phyloP scores from a whole-genome alignment of 1,140 invertebrate species.

The Cydia strobilella region DNA sequence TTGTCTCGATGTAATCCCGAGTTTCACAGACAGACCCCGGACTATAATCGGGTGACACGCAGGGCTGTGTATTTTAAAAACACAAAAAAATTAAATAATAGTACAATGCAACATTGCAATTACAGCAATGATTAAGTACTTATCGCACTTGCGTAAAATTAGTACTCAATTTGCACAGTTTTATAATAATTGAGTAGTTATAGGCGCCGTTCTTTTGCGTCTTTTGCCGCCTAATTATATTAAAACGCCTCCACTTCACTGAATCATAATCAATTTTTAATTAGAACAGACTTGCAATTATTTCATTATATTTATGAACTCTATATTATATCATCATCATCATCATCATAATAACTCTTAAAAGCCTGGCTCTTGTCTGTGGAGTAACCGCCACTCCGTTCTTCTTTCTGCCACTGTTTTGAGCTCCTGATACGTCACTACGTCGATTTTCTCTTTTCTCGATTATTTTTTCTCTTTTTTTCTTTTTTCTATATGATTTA shows the following conservation, averaged over 20 bases:
- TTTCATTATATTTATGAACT: too few species aligned
- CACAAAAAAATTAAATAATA: neutral
- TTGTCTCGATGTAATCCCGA: slow-evolving; percentile 4
- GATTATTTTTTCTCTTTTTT: too few species aligned
- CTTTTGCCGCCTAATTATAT: neutral
- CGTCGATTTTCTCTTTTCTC: too few species aligned
- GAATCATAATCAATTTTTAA: neutral
- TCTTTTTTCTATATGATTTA: too few species aligned
- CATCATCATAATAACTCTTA: too few species aligned
- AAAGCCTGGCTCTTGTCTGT: too few species aligned
- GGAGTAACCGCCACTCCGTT: too few species aligned
- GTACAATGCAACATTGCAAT: too few species aligned
- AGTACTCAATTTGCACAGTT: neutral
- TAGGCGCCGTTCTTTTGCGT: neutral
- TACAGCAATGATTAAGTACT: neutral
- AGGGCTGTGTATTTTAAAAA: neutral
- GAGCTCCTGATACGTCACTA: too few species aligned
- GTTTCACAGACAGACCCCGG: neutral
- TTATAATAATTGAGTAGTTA: neutral
- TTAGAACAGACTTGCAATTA: neutral
- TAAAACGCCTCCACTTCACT: neutral
- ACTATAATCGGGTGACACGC: neutral
- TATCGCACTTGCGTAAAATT: neutral
- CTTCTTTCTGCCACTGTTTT: too few species aligned
- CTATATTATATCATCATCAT: too few species aligned